Percentiles rank a stretch among this genome's conserved stretches.
These are phyloP conservation scores for Paramuricea clavata DNA, from an alignment of 92 coral and sea anemone species.

Conservation along the genomic window DNA sequence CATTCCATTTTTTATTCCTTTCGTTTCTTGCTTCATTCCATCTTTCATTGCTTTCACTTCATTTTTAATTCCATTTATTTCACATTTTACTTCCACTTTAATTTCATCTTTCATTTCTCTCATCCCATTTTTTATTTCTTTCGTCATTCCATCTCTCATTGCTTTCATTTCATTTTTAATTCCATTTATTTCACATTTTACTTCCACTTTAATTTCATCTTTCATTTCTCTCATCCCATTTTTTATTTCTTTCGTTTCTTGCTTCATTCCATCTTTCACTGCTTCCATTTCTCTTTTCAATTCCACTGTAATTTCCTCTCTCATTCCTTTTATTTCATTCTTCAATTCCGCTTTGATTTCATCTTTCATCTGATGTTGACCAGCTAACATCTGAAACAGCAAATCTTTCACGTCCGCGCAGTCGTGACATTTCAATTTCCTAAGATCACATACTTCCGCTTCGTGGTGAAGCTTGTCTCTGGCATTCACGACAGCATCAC, in stretches of 20 bases:
- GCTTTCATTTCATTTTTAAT: neutral
- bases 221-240: neutral
- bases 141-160: neutral
- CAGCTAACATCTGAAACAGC: neutral
- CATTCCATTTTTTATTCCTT: too few relatives aligned
- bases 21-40: neutral
- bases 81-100: neutral
- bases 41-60: neutral
- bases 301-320: neutral
- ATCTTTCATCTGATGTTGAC: neutral
- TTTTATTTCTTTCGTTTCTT: neutral
- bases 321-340: neutral
- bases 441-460: slow-evolving; percentile 1
- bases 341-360: neutral
- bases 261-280: neutral
- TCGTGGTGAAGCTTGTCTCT: slow-evolving; percentile 9
- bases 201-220: neutral
- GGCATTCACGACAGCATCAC: slow-evolving; percentile 19
- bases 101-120: neutral
- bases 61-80: neutral
- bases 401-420: neutral
- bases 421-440: neutral
- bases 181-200: neutral
- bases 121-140: neutral
- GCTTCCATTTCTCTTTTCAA: neutral